Evolutionary conservation across 2,113 vertebrate genomes (phyloP), one percentile per base, ranked within the genome.

Genomic region (Mustelus asterias): DNA sequence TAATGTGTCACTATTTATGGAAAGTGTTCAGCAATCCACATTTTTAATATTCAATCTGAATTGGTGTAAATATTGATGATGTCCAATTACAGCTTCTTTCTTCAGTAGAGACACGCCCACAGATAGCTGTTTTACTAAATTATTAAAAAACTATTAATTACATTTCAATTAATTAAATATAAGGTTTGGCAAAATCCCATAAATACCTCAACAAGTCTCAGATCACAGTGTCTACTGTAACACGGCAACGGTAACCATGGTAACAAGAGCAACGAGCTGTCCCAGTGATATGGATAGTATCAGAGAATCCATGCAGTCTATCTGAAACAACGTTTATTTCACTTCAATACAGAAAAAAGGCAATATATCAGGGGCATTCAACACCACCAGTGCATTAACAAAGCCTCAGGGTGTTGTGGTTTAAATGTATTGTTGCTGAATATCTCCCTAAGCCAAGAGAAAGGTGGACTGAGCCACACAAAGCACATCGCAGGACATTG

Each of bases 101-200:
- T 22, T 93, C 60, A 65, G 22, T 18, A 65, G 22, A 37, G 8
- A 93, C 60, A 93, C 2, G 16, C 60, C 22, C 89, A 37, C 0
- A 22, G 16, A 8, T 65, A 65, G 58, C 18, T 20, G 33, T 20
- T 93, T 93, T 37, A 67, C n/a, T 93, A 63, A 93, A 93, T 93
- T 93, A 93, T 93, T 37, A 22, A 93, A 65, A 67, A 65, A 7
- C 60, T 65, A n/a, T 93, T 37, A 65, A 93, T 93, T 93, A 93
- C 33, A 93, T 93, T 65, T 93, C 65, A 93, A 93, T 89, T 89
- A 58, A 89, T 93, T 93, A 93, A 93, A 93, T 65, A 37, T 65
- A 63, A 93, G 60, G 37, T 83, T 44, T 67, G 16, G 60, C 37
- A n/a, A 93, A 67, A 93, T 65, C 89, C n/a, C 89, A 93, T 65